A percentile compares a stretch with the other conserved stretches of the same genome.
These are phyloP conservation scores for Cephus pulcher DNA, from an alignment of 2,888 invertebrate genomes.

Conservation along the genomic window DNA sequence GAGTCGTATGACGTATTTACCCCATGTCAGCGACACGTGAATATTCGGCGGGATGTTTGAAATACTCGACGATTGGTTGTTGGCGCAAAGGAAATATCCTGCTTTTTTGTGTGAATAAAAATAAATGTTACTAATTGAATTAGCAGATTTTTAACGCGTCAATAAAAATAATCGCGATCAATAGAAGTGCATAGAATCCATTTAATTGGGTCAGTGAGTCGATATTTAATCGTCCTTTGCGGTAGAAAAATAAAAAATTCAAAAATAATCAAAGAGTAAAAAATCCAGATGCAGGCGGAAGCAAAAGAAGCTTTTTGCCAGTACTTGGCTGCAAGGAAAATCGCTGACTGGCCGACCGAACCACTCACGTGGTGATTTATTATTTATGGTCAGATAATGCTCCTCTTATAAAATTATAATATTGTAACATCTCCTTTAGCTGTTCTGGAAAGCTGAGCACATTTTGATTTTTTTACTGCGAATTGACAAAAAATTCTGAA, in stretches of 20 bases:
- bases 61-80: background rate
- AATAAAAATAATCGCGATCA: background rate
- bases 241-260: background rate
- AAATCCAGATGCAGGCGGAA: background rate
- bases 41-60: background rate
- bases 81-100: background rate
- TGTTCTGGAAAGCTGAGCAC: background rate
- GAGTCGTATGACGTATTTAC: background rate
- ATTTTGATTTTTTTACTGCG: conserved; percentile 10
- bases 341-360: conserved; percentile 39
- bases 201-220: background rate
- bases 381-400: conserved; percentile 30
- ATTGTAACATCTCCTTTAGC: conserved; percentile 4
- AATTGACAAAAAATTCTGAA: background rate
- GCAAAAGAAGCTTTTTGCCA: conserved; percentile 29
- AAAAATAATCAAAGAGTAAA: background rate
- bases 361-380: conserved; percentile 31
- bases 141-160: background rate
- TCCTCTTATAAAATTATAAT: conserved; percentile 15
- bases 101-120: background rate
- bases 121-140: background rate
- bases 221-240: background rate
- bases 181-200: background rate
- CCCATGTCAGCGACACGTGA: background rate
- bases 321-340: conserved; percentile 30